Evolutionary conservation across 1,140 invertebrate species (phyloP).

Genomic region (Philotrypesis tridentata): DNA sequence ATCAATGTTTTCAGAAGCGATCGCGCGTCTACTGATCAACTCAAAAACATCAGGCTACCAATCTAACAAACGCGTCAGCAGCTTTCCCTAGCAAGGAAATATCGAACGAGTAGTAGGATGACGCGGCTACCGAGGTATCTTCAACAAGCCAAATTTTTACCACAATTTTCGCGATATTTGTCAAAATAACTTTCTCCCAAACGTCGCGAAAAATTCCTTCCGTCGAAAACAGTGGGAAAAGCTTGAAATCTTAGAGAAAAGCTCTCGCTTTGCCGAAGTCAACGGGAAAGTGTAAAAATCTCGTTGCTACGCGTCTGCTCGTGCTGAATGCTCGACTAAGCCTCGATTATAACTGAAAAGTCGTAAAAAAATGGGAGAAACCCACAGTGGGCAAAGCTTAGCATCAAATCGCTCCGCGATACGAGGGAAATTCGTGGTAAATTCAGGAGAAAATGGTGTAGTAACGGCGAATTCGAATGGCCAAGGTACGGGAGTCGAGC

Average conservation of each 20-base stretch:
- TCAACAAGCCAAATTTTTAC: background rate
- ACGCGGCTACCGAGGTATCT: constrained; percentile 56
- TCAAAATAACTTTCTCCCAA: too few relatives aligned
- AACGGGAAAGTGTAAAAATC: background rate
- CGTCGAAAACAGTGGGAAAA: background rate
- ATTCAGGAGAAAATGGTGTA: background rate
- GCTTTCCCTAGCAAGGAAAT: constrained; percentile 62
- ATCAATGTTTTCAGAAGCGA: constrained; percentile 47
- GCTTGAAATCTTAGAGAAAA: background rate
- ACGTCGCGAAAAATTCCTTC: background rate
- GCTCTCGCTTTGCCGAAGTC: background rate
- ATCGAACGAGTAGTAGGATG: constrained; percentile 63
- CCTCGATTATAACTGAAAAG: constrained; percentile 11
- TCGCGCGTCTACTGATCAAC: constrained; percentile 54
- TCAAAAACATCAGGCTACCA: constrained; percentile 61
- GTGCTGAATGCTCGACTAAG: background rate
- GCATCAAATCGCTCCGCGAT: background rate
- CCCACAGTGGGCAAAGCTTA: background rate
- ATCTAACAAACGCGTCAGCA: constrained; percentile 59
- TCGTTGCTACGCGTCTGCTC: background rate
- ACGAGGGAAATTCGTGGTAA: background rate
- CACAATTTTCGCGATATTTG: background rate
- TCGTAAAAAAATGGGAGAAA: background rate
- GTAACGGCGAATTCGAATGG: background rate
- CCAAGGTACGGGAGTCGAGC: background rate